Evolutionary conservation across 2,888 invertebrate genomes (phyloP), one percentile per base, ranked within the genome.

Genomic region (Melieria picta): DNA sequence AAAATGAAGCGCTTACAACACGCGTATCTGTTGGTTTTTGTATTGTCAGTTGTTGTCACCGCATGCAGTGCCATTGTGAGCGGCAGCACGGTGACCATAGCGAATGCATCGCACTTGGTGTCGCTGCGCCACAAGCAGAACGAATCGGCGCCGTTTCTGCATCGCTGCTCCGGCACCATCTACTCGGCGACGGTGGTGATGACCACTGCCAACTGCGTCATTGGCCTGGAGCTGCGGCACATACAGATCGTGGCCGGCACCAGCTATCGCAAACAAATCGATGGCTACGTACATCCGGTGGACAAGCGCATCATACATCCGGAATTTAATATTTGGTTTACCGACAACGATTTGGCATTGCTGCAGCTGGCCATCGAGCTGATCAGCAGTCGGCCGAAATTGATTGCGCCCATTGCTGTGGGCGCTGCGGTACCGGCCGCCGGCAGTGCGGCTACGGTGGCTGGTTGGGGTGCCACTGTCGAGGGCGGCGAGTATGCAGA

Each of bases 221-320:
- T 43, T 7, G 65, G 61, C 11, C 63, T 71, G 7, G n/a, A 13
- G 5, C 67, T 65, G 1, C 55, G 68, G 0, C 50, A 61, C 42
- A 62, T 79, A 13, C 58, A 74, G 48, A 78, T 90, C 5, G 87
- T 90, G 0, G 89, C 87, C 7, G 90, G 90, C 0, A 88, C 89
- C 1, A 87, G 88, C 0, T 85, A 82, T 47, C 86, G 81, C 64
- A 79, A 83, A 1, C 69, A 77, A 1, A 89, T 87, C 10, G 80
- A 82, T 68, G 76, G 76, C 50, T 62, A 47, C 43, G 56, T 74
- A 13, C 48, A 48, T 10, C 60, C 79, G 79, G 6, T 78, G 71
- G 71, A 77, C 76, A 16, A 80, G 80, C 86, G 9, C 79, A 79
- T 74, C 79, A 83, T 85, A 30, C 87, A 89, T 76, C 79, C 82